Evolutionary conservation across 1,140 invertebrate species (phyloP), one percentile per base, ranked within the genome.

Genomic region (Helicorthomorpha holstii): DNA sequence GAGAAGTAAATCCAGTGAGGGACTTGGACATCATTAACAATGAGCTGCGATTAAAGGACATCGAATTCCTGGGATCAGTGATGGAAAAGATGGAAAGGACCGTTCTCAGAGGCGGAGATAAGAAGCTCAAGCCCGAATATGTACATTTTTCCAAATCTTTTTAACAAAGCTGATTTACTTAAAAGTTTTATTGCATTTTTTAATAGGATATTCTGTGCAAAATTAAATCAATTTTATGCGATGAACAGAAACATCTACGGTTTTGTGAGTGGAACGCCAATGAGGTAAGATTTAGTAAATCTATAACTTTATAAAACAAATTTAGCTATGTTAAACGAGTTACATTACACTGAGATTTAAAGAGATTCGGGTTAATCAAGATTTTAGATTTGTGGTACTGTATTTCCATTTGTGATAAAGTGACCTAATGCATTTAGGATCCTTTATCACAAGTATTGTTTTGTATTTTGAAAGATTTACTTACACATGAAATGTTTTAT

Each of bases 11-110:
- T 67, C 96, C 96, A 0, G 79, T 96, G 1, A 73, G 95, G 48
- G 96, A 99, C 74, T 73, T 98, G 57, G 89, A 92, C 57, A 98
- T 97, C 41, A 98, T 99, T 58, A 81, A 79, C 55, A 90, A 98
- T 61, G 96, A 99, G 67, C 69, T 99, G 22, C 73, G 91, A 10
- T 72, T 97, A 2, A 98, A 99, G 67, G 95, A 98, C 63, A 19
- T 69, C 19, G 91, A 97, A 61, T 82, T 82, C 54, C 66, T 98
- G 2, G 66, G 80, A 54, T 75, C 76, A 52, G 74, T 80, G 57
- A 65, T 97, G 38, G 89, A 96, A 38, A 90, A 90, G 63, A 62
- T 97, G 44, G 92, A 96, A 61, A 80, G 83, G 55, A 75, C 81
- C 1, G 89, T 89, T 1, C 73, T 82, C n/a, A 76, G 92, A 44